These are phyloP conservation scores for Aptenodytes patagonicus DNA, from an alignment of 2,113 vertebrate genomes.

Conservation along the genomic window DNA sequence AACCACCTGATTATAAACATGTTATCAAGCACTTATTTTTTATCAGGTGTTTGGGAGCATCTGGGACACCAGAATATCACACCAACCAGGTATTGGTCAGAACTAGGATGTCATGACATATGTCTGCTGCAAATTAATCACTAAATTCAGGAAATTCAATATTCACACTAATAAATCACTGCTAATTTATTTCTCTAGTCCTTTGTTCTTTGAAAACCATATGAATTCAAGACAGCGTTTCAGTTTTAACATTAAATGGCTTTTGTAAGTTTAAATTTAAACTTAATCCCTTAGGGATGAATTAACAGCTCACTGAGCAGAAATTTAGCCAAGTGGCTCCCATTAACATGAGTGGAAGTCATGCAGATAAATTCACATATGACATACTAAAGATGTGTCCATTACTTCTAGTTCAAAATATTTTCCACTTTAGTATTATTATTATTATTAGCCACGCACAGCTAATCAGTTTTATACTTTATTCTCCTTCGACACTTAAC, in stretches of 20 bases:
- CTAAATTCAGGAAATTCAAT: background rate
- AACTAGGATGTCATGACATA: background rate
- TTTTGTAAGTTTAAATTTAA: constrained; percentile 56
- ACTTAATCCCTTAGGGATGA: constrained; percentile 31
- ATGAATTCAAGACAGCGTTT: constrained; percentile 18
- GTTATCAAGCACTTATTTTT: background rate
- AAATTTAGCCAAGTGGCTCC: constrained; percentile 17
- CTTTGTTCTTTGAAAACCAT: background rate
- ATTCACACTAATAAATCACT: background rate
- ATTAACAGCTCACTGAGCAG: constrained; percentile 38
- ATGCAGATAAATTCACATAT: constrained; percentile 34
- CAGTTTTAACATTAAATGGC: constrained; percentile 10
- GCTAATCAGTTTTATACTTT: constrained; percentile 10
- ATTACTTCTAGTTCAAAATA: constrained; percentile 40
- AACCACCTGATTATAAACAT: background rate
- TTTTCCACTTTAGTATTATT: constrained; percentile 15
- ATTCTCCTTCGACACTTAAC: background rate
- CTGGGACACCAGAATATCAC: background rate
- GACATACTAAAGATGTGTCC: constrained; percentile 17
- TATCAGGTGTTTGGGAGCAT: background rate
- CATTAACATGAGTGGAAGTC: constrained; percentile 32
- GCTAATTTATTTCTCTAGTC: background rate
- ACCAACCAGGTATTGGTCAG: background rate
- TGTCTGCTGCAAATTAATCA: background rate
- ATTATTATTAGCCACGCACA: background rate